These are phyloP conservation scores for Stegophylla sp. DNA, from an alignment of 2,888 invertebrate species.

Conservation along the genomic window DNA sequence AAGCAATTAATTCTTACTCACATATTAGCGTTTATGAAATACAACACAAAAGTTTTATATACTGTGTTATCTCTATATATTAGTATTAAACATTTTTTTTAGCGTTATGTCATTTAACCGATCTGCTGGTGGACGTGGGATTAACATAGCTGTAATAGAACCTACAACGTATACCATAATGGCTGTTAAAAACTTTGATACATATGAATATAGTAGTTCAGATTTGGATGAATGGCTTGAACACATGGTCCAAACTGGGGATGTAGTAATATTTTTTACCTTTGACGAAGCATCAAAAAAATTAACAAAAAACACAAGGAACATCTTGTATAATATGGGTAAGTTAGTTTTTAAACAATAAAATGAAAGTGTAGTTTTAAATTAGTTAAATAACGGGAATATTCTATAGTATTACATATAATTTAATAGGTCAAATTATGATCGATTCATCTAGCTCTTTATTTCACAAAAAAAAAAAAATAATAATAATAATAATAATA, in stretches of 20 bases:
- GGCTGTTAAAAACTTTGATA: slow-evolving; percentile 67
- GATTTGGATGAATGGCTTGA: slow-evolving; percentile 64
- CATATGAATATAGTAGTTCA: slow-evolving; percentile 65
- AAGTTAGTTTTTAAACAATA: background rate
- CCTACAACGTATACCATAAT: slow-evolving; percentile 65
- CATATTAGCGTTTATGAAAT: too few species aligned
- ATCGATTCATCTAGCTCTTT: too few species aligned
- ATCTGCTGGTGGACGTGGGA: slow-evolving; percentile 67
- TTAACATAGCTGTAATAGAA: slow-evolving; percentile 68
- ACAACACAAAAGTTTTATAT: too few species aligned
- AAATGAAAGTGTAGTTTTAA: background rate
- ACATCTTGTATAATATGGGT: slow-evolving; percentile 67
- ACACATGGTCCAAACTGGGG: slow-evolving; percentile 64
- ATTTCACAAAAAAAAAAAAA: slow-evolving; percentile 4
- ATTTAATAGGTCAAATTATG: too few species aligned
- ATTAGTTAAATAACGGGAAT: background rate
- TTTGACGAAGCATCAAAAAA: slow-evolving; percentile 69
- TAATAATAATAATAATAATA: background rate
- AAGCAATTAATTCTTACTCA: too few species aligned
- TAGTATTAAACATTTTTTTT: slow-evolving; percentile 57
- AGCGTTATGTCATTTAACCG: slow-evolving; percentile 62
- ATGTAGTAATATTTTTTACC: slow-evolving; percentile 68
- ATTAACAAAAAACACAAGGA: slow-evolving; percentile 67
- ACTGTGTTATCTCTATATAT: background rate
- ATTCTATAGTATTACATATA: background rate